Percentiles rank a stretch among this genome's conserved stretches.
Evolutionary conservation across 2,888 invertebrate genomes (phyloP).

Genomic region (Balanococcus diminutus): DNA sequence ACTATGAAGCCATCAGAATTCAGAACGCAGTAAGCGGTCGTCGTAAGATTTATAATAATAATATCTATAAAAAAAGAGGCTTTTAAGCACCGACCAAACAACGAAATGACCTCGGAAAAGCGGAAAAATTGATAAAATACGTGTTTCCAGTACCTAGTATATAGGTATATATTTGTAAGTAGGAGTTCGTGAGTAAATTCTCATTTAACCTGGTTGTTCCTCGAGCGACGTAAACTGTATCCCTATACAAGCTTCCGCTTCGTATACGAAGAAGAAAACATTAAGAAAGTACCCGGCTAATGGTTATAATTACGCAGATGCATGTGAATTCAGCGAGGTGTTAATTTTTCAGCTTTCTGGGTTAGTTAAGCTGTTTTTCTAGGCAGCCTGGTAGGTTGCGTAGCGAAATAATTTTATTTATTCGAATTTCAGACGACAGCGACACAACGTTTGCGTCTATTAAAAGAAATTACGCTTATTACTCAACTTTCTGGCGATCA

Average conservation of each 20-base stretch:
- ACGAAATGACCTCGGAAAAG: not conserved
- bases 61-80: not conserved
- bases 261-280: not conserved
- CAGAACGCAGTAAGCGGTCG: not conserved
- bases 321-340: not conserved
- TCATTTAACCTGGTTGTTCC: not conserved
- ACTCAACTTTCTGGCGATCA: too few relatives aligned
- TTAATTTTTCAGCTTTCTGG: not conserved
- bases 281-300: not conserved
- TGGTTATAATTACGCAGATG: not conserved
- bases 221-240: not conserved
- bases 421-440: not conserved
- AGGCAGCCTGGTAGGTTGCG: not conserved
- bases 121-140: not conserved
- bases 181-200: not conserved
- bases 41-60: not conserved
- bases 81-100: not conserved
- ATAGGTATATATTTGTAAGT: too few relatives aligned
- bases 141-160: not conserved
- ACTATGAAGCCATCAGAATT: not conserved
- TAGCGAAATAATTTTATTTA: not conserved
- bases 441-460: too few relatives aligned
- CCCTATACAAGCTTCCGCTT: not conserved
- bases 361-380: not conserved
- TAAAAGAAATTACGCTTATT: too few relatives aligned